phyloP scores from a whole-genome alignment of 1,140 invertebrate species.

The Trachymyrmex cornetzi region DNA sequence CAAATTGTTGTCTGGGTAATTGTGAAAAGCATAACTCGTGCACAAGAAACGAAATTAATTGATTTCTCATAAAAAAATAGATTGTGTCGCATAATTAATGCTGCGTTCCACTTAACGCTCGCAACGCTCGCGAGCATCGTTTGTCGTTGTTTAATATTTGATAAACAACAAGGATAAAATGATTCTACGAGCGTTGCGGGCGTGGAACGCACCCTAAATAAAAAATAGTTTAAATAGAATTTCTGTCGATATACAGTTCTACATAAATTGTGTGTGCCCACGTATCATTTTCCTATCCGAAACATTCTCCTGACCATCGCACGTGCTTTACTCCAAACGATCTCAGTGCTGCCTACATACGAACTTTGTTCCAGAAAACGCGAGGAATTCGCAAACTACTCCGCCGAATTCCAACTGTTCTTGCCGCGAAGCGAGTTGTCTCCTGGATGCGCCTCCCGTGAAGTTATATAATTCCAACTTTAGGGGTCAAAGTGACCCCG shows the following conservation, averaged over 20 bases:
- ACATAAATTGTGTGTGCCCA: background rate
- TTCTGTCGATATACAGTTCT: background rate
- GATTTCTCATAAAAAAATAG: background rate
- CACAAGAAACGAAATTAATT: background rate
- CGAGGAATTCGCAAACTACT: conserved; percentile 39
- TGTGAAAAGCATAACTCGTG: background rate
- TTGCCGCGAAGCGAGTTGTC: conserved; percentile 34
- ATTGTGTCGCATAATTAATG: background rate
- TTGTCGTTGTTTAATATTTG: too few relatives aligned
- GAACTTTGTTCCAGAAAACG: conserved; percentile 18
- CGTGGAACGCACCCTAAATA: background rate
- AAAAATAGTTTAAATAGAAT: conserved; percentile 1
- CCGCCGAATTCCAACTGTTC: conserved; percentile 42
- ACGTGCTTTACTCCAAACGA: background rate
- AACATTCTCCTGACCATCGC: background rate
- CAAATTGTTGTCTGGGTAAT: background rate
- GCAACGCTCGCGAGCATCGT: too few relatives aligned
- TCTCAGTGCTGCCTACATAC: background rate
- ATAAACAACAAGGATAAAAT: too few relatives aligned
- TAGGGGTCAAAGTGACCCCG: conserved; percentile 14
- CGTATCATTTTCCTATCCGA: background rate
- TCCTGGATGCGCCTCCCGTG: conserved; percentile 30
- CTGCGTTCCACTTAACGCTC: too few relatives aligned
- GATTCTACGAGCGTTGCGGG: too few relatives aligned
- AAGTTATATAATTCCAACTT: conserved; percentile 48